These are phyloP conservation scores for Callionymus lyra DNA, from an alignment of 2,113 vertebrate genomes.

Conservation along the genomic window DNA sequence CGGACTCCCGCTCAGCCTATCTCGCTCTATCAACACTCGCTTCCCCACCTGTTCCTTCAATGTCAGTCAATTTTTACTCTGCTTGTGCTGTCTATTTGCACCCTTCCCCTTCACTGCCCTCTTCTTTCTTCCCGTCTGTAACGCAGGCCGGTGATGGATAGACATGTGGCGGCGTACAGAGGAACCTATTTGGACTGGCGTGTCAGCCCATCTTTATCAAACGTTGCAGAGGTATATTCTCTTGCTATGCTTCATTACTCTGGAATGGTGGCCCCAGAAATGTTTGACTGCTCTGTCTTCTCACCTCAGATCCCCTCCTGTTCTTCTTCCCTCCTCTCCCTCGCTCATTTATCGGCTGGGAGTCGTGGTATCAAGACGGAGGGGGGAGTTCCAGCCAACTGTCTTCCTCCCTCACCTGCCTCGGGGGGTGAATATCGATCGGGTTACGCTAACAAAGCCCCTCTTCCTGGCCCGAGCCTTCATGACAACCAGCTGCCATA, in stretches of 20 bases:
- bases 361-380: slow-evolving; percentile 47
- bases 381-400: slow-evolving; percentile 52
- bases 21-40: slow-evolving; percentile 32
- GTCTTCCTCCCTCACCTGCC: slow-evolving; percentile 43
- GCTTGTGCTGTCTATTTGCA: slow-evolving; percentile 43
- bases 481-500: slow-evolving; percentile 81
- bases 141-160: slow-evolving; percentile 79
- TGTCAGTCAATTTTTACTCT: slow-evolving; percentile 56
- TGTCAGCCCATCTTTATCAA: slow-evolving; percentile 99
- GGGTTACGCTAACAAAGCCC: slow-evolving; percentile 74
- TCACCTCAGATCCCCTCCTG: slow-evolving; percentile 37
- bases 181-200: slow-evolving; percentile 96
- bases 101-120: slow-evolving; percentile 25
- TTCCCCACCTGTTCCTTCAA: slow-evolving; percentile 44
- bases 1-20: slow-evolving; percentile 48
- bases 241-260: slow-evolving; percentile 97
- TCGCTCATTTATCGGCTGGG: slow-evolving; percentile 48
- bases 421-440: slow-evolving; percentile 76
- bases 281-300: slow-evolving; percentile 89
- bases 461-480: slow-evolving; percentile 68
- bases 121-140: slow-evolving; percentile 51
- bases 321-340: slow-evolving; percentile 26
- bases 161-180: slow-evolving; percentile 88
- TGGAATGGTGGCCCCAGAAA: slow-evolving; percentile 93
- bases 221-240: slow-evolving; percentile 98